These are phyloP conservation scores for Pangasius macronema DNA, from an alignment of 2,797 vertebrate species.

Conservation along the genomic window DNA sequence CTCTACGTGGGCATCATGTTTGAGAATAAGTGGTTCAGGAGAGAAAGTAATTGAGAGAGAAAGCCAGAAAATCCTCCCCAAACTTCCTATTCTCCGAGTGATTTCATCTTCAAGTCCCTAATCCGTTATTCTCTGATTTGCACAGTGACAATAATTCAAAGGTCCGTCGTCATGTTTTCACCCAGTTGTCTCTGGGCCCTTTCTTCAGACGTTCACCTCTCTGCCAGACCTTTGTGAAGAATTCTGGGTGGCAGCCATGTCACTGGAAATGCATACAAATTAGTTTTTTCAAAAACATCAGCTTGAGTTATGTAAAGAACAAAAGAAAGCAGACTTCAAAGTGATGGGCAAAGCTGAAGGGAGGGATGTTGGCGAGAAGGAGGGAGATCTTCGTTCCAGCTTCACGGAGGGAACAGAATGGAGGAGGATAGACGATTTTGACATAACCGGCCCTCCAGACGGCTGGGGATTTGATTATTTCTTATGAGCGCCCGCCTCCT, in stretches of 20 bases:
- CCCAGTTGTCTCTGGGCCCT: constrained; percentile 55
- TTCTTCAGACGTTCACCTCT: constrained; percentile 68
- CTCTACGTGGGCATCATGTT: constrained; percentile 24
- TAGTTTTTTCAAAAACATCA: constrained; percentile 75
- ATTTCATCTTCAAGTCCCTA: constrained; percentile 62
- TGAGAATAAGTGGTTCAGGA: constrained; percentile 52
- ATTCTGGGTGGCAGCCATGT: constrained; percentile 83
- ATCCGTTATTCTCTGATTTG: constrained; percentile 68
- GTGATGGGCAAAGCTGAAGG: constrained; percentile 50
- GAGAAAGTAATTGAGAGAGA: constrained; percentile 59
- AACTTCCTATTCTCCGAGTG: constrained; percentile 59
- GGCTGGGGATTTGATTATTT: constrained; percentile 67
- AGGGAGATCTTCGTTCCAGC: constrained; percentile 40
- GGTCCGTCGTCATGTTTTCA: constrained; percentile 67
- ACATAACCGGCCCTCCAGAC: constrained; percentile 57
- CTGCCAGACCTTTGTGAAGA: constrained; percentile 65
- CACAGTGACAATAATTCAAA: constrained; percentile 72
- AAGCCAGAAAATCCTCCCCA: constrained; percentile 62
- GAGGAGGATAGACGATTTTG: constrained; percentile 35
- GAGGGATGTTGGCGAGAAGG: constrained; percentile 30
- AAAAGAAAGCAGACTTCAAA: constrained; percentile 88
- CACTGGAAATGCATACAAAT: constrained; percentile 82
- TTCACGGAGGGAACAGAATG: constrained; percentile 38
- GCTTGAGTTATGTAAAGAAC: constrained; percentile 83
- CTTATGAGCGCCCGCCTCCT: constrained; percentile 56